Evolutionary conservation across 2,113 vertebrate species (phyloP), one percentile per base, ranked within the genome.

Genomic region (Pachypanchax playfairii): DNA sequence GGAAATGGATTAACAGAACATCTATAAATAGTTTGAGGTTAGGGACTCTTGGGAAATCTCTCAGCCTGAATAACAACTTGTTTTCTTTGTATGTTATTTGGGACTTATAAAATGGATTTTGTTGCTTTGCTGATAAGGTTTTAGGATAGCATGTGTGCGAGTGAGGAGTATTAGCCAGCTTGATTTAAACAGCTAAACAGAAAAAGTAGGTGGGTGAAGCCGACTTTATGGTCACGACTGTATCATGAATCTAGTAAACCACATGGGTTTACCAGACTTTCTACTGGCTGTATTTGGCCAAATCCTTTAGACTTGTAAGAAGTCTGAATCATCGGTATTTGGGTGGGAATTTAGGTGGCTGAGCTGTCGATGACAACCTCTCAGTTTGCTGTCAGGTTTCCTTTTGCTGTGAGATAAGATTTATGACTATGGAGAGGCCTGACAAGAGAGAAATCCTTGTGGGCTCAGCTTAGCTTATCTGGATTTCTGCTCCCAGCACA

Each of bases 11-110:
- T 58, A 86, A 87, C 80, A 58, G 79, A 80, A 78, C 70, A 59
- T 73, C 85, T 90, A 91, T 84, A 86, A 91, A 91, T 92, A 91
- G 84, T 82, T 79, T 75, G 75, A 82, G 83, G 81, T 83, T 73
- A 31, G 69, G 51, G 58, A 61, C 89, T 85, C 85, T 62, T 46
- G 83, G 83, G 90, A 83, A 86, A 80, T 83, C 77, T 79, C 73
- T 31, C 63, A 70, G 77, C 56, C 81, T 87, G 79, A 87, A 90
- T 85, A 89, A 89, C 86, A 87, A 77, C 80, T 82, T 80, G 77
- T 88, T 87, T 90, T 89, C 68, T 81, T 77, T 80, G 79, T 85
- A 62, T 80, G 65, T 79, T 73, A 47, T 57, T 66, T 64, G 24
- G 51, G 35, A 75, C 72, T 56, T 55, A 50, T 71, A 62, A 72